Conservation (phyloP, 2,888 invertebrate species). For the Aphrophora alni region DNA sequence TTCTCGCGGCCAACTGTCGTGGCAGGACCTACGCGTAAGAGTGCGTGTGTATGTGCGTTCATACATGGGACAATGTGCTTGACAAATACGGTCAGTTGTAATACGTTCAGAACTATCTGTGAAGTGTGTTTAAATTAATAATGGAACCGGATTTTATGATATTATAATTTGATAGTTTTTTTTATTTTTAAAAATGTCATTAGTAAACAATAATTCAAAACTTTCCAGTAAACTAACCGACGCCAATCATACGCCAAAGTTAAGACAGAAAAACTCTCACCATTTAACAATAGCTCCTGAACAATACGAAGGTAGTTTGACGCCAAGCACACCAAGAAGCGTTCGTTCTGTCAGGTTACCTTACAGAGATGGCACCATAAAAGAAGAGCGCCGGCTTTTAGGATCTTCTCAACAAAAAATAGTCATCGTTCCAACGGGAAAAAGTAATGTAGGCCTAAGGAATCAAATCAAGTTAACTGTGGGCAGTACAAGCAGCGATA, state of each 20-base stretch:
- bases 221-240: slow-evolving; percentile 20
- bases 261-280: slow-evolving; percentile 25
- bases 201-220: not conserved
- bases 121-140: not conserved
- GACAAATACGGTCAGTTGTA: not conserved
- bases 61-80: not conserved
- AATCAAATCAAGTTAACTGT: slow-evolving; percentile 30
- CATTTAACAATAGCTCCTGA: slow-evolving; percentile 29
- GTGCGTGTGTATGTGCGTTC: not conserved
- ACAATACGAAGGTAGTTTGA: slow-evolving; percentile 2
- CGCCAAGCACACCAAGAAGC: not conserved
- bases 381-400: slow-evolving; percentile 29
- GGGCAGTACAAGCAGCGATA: slow-evolving; percentile 41
- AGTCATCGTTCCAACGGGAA: slow-evolving; percentile 42
- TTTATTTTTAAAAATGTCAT: not conserved
- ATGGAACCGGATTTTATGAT: slow-evolving; percentile 2
- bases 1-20: not conserved
- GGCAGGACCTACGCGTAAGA: not conserved
- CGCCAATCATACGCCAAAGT: slow-evolving; percentile 25
- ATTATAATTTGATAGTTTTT: not conserved
- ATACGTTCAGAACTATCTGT: not conserved
- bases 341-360: not conserved
- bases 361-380: not conserved
- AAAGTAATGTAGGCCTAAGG: slow-evolving; percentile 25
- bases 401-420: slow-evolving; percentile 38